Evolutionary conservation across 1,140 invertebrate genomes (phyloP).

Genomic region (Camponotus pennsylvanicus): DNA sequence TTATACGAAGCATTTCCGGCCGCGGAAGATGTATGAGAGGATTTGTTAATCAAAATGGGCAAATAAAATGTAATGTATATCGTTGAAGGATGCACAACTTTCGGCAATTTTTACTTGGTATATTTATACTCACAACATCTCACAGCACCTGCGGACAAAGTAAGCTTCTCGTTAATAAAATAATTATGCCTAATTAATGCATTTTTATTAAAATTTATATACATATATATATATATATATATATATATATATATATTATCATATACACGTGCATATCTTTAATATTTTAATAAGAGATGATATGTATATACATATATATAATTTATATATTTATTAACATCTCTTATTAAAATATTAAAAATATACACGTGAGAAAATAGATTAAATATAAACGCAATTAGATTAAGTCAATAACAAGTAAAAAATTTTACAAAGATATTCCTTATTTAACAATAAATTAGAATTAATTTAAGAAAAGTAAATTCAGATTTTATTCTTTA

Average conservation of each 20-base stretch:
- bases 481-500: neutral
- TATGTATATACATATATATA: no score
- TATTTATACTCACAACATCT: neutral
- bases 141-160: slow-evolving; percentile 17
- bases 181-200: neutral
- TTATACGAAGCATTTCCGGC: neutral
- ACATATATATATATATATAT: no score
- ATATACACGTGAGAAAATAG: neutral
- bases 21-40: neutral
- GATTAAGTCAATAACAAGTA: neutral
- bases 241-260: no score
- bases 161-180: neutral
- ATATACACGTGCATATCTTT: no score
- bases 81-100: slow-evolving; percentile 41
- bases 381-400: neutral
- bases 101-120: slow-evolving; percentile 3
- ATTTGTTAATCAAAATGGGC: neutral
- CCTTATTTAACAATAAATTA: neutral
- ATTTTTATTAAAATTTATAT: neutral
- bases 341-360: neutral
- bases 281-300: no score
- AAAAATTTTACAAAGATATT: neutral
- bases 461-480: neutral
- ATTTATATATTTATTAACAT: neutral
- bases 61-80: slow-evolving; percentile 42